phyloP scores from a whole-genome alignment of 1,140 invertebrate species.

The Eufriesea mexicana region DNA sequence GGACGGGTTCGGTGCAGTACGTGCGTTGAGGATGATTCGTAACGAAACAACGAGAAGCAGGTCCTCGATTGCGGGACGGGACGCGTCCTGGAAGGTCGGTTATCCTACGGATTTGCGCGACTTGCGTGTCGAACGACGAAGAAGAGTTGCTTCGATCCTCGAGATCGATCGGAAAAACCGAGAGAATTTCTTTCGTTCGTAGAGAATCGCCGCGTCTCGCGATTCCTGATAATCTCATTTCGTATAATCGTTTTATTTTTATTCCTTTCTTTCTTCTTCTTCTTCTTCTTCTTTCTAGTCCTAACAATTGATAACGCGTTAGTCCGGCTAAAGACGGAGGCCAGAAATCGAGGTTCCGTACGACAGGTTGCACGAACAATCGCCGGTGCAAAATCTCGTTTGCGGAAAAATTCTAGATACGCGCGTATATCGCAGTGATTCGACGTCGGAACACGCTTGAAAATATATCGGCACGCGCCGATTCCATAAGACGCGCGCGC shows the following conservation, averaged over 20 bases:
- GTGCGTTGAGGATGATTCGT: background rate
- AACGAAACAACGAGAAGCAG: conserved; percentile 10
- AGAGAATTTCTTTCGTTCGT: background rate
- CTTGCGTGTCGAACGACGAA: no score
- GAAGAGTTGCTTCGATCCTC: background rate
- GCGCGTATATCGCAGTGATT: background rate
- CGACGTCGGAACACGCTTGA: conserved; percentile 8
- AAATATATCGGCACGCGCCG: background rate
- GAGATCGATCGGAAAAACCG: background rate
- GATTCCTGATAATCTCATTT: conserved; percentile 23
- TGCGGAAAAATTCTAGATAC: background rate
- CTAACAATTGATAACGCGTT: conserved; percentile 71
- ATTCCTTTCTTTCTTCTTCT: no score
- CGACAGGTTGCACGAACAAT: background rate
- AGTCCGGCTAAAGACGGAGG: conserved; percentile 31
- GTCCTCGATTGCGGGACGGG: conserved; percentile 25
- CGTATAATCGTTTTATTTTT: no score
- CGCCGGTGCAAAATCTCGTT: conserved; percentile 17
- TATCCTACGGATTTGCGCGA: background rate
- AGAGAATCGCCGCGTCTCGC: background rate
- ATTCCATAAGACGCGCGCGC: background rate
- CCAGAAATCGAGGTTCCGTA: background rate
- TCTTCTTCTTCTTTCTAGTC: background rate
- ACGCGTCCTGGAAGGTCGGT: conserved; percentile 20
- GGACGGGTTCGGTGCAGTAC: no score